phyloP scores from a whole-genome alignment of 2,113 vertebrate species.

The Enhydra lutris region DNA sequence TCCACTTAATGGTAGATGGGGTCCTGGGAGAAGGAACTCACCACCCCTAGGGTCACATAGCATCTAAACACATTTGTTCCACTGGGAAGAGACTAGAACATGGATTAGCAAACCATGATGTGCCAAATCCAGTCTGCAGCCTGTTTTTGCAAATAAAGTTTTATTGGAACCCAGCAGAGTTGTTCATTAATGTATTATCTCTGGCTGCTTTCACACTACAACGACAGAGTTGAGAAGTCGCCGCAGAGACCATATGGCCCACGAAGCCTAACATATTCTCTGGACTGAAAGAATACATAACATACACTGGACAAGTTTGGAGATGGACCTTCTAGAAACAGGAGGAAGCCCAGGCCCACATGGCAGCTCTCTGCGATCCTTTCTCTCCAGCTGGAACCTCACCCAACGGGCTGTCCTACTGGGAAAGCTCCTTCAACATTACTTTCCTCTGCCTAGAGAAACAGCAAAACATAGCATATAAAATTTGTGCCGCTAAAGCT shows the following conservation, averaged over 20 bases:
- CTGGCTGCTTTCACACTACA: not conserved
- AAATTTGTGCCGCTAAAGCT: not conserved
- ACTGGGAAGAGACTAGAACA: not conserved
- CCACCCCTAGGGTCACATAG: not conserved
- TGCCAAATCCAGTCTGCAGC: not conserved
- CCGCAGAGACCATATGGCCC: not conserved
- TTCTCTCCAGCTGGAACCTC: not conserved
- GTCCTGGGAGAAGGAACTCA: not conserved
- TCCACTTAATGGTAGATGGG: not conserved
- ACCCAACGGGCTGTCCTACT: not conserved
- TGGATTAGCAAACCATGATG: not conserved
- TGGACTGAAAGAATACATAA: not conserved
- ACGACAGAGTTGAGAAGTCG: not conserved
- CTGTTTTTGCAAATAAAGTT: conserved; percentile 37
- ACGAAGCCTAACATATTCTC: not conserved
- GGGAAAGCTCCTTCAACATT: not conserved
- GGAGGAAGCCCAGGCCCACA: not conserved
- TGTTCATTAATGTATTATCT: not conserved
- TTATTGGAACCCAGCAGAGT: not conserved
- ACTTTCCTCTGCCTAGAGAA: not conserved
- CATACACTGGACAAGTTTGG: not conserved
- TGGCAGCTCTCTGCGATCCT: not conserved
- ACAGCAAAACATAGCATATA: not conserved
- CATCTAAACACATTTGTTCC: not conserved
- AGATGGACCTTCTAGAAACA: not conserved